These are phyloP conservation scores for Centropristis striata DNA, from an alignment of 2,113 vertebrate genomes.

Conservation along the genomic window DNA sequence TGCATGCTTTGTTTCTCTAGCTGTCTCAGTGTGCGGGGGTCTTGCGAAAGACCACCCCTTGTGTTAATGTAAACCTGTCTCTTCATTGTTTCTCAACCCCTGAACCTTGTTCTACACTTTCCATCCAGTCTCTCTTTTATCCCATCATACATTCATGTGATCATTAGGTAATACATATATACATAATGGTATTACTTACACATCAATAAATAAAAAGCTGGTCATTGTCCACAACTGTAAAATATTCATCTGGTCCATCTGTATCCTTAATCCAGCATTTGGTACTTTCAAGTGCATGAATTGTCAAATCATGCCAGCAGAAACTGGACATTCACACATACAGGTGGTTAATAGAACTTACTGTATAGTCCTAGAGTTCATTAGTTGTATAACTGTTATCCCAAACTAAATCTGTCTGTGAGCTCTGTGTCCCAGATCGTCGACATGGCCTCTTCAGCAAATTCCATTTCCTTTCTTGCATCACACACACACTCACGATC, in stretches of 20 bases:
- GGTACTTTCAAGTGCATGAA: not conserved
- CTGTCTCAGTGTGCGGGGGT: slow-evolving; percentile 34
- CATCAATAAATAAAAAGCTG: not conserved
- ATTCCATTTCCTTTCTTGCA: slow-evolving; percentile 49
- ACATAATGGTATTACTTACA: not conserved
- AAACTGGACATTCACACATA: not conserved
- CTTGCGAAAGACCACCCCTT: slow-evolving; percentile 64
- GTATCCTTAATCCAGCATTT: slow-evolving; percentile 8
- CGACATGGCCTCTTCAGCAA: slow-evolving; percentile 34
- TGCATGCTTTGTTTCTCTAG: slow-evolving; percentile 50
- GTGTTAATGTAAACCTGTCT: slow-evolving; percentile 61
- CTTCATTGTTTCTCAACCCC: slow-evolving; percentile 30
- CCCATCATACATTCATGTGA: not conserved
- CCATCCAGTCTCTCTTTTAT: slow-evolving; percentile 16
- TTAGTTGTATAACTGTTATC: slow-evolving; percentile 41
- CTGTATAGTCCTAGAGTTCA: slow-evolving; percentile 4
- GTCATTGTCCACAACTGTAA: slow-evolving; percentile 1
- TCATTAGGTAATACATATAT: not conserved
- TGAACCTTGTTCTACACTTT: slow-evolving; percentile 21
- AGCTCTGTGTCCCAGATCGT: slow-evolving; percentile 26
- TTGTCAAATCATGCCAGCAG: not conserved
- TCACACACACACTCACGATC: slow-evolving; percentile 1
- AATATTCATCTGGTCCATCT: not conserved
- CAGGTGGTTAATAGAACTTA: not conserved
- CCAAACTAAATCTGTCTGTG: slow-evolving; percentile 35